These are phyloP conservation scores for Dasysyrphus tricinctus DNA, from an alignment of 2,888 invertebrate genomes.

Conservation along the genomic window DNA sequence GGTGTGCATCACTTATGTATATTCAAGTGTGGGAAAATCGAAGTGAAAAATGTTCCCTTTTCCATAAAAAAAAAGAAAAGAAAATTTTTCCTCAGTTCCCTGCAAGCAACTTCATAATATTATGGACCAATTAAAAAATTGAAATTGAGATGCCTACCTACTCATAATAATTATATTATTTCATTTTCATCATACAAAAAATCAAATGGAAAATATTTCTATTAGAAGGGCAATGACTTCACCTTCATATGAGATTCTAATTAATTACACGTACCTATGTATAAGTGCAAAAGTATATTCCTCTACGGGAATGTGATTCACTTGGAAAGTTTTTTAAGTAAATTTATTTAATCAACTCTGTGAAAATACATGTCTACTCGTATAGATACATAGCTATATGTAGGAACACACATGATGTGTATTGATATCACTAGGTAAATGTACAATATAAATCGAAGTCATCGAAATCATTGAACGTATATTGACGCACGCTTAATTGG, in stretches of 20 bases:
- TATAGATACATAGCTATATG: neutral
- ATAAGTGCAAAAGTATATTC: conserved; percentile 14
- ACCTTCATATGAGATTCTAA: conserved; percentile 11
- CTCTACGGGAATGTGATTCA: conserved; percentile 33
- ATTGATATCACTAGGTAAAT: conserved; percentile 3
- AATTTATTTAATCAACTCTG: conserved; percentile 13
- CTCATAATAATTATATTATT: conserved; percentile 1
- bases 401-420: neutral
- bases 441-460: conserved; percentile 18
- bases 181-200: conserved; percentile 1
- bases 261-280: neutral
- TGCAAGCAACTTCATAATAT: neutral
- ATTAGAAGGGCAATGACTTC: conserved; percentile 39
- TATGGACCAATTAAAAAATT: conserved; percentile 24
- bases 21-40: conserved; percentile 59
- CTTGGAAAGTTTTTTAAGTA: conserved; percentile 21
- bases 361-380: neutral
- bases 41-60: conserved; percentile 7
- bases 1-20: conserved; percentile 26
- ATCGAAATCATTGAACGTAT: conserved; percentile 44
- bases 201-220: neutral
- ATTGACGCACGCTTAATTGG: conserved; percentile 65
- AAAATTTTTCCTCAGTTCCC: conserved; percentile 21
- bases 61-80: conserved; percentile 1
- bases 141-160: neutral